phyloP scores from a whole-genome alignment of 1,140 invertebrate species.

The Cardiocondyla obscurior region DNA sequence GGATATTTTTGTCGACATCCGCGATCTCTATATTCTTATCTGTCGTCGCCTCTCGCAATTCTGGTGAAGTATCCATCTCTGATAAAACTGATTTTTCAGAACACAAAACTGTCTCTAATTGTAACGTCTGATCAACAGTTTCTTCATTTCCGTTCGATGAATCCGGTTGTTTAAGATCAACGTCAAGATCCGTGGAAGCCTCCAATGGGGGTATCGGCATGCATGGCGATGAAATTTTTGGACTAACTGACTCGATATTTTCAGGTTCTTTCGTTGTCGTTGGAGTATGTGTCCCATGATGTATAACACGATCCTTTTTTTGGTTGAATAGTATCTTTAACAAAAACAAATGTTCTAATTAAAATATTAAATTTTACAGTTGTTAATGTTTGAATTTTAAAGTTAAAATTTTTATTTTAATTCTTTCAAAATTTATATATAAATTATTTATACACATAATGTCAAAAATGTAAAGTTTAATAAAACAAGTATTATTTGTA shows the following conservation, averaged over 20 bases:
- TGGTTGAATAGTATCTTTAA: conserved; percentile 74
- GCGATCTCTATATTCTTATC: background rate
- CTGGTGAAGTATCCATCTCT: conserved; percentile 3
- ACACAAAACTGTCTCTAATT: background rate
- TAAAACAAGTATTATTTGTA: conserved; percentile 69
- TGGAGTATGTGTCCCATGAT: conserved; percentile 40
- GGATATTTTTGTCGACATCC: conserved; percentile 67
- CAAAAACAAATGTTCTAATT: background rate
- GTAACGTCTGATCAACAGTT: background rate
- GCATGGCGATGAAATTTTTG: background rate
- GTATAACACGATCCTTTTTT: conserved; percentile 65
- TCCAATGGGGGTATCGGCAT: conserved; percentile 18
- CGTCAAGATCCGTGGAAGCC: background rate
- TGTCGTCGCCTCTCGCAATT: background rate
- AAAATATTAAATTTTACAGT: background rate
- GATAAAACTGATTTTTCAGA: background rate
- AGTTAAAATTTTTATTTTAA: background rate
- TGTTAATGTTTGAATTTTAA: background rate
- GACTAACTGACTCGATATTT: background rate
- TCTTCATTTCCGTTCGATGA: conserved; percentile 50
- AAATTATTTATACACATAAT: background rate
- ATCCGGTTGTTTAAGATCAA: conserved; percentile 67
- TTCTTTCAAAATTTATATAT: background rate
- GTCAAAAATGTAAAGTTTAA: background rate
- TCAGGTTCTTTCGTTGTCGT: conserved; percentile 2